These are phyloP conservation scores for Crypturellus undulatus DNA, from an alignment of 2,113 vertebrate species.

Conservation along the genomic window DNA sequence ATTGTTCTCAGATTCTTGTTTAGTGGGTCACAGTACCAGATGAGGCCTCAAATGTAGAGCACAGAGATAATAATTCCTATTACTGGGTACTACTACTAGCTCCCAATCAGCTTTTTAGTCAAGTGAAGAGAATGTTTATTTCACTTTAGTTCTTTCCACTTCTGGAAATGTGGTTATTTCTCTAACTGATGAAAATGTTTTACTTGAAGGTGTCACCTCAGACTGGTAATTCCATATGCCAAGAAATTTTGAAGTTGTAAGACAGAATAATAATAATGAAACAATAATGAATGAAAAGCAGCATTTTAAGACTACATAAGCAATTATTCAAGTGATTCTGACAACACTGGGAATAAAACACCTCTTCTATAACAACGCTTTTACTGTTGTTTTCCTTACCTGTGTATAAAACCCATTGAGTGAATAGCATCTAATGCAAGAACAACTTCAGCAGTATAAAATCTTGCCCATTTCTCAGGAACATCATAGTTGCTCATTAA, in stretches of 20 bases:
- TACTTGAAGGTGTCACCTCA: not conserved
- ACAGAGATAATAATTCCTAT: not conserved
- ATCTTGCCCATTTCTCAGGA: slow-evolving; percentile 98
- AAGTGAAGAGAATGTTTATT: not conserved
- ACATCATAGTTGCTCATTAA: slow-evolving; percentile 99
- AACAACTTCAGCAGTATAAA: slow-evolving; percentile 98
- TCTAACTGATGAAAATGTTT: not conserved
- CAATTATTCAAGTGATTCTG: not conserved
- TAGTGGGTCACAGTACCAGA: not conserved
- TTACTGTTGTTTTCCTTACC: slow-evolving; percentile 76
- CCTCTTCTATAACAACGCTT: not conserved
- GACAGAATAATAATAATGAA: not conserved
- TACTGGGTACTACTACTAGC: not conserved
- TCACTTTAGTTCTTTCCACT: not conserved
- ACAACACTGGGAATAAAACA: not conserved
- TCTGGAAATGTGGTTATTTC: not conserved
- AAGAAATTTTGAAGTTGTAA: not conserved
- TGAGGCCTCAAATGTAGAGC: not conserved
- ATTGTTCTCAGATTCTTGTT: not conserved
- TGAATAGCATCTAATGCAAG: slow-evolving; percentile 97
- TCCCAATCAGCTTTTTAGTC: not conserved
- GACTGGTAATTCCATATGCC: not conserved
- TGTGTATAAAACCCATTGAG: slow-evolving; percentile 99
- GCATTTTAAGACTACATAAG: not conserved
- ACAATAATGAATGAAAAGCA: not conserved